Evolutionary conservation across 1,140 invertebrate species (phyloP), one percentile per base, ranked within the genome.

Genomic region (Diabrotica virgifera): DNA sequence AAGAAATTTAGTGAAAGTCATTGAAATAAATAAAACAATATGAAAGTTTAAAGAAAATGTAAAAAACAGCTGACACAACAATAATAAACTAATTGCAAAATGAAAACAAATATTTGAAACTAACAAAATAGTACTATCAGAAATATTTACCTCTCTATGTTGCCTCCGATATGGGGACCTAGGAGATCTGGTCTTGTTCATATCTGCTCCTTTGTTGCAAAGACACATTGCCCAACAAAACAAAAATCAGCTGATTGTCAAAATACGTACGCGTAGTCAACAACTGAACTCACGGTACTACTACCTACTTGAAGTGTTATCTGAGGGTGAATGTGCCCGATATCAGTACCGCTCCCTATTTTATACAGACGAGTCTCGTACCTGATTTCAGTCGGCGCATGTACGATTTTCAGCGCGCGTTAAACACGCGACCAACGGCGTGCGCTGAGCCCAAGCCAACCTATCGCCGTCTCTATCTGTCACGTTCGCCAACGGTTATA

Each of bases 71-170:
- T 24, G 24, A 24, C 24, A 24, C 24, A 24, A 24, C 24, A 24
- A 24, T 24, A 24, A 24, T 24, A 24, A 24, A 24, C 24, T 24
- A 24, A 4, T 24, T 24, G 24, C 24, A 24, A 24, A 2, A 24
- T 24, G 24, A 24, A 24, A 24, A 24, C 24, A 24, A 24, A 24
- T 24, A 24, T 24, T 24, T 24, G 24, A 24, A 24, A 24, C 1
- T 24, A 2, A 24, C 24, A 24, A 24, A n/a, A n/a, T n/a, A n/a
- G n/a, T 24, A 24, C 1, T 24, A 24, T 24, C 24, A 24, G 24
- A 24, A 46, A 10, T 46, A 67, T 64, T 67, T 69, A 73, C 70
- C 74, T 73, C 72, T 57, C 66, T 54, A 9, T 61, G 54, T 14
- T 59, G 63, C 36, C 68, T 56, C 40, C 64, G 68, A 51, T 66